Conservation (phyloP, 2,797 vertebrate genomes). For the Malacoraja senta region DNA sequence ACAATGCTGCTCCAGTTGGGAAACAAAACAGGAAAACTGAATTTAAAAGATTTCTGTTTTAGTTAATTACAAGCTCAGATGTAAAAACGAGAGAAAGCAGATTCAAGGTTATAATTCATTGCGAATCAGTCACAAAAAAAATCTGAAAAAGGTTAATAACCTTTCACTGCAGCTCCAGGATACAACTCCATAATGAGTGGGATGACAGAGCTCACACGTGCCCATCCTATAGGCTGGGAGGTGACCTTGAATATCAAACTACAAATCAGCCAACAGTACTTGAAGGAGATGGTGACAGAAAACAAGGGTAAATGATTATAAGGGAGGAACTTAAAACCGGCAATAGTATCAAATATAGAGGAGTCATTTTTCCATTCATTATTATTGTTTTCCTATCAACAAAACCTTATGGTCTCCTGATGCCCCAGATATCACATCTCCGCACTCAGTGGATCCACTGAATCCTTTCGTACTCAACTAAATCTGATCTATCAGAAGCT, state of each 20-base stretch:
- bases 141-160: conserved; percentile 12
- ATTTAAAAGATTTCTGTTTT: background rate
- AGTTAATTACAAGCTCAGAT: background rate
- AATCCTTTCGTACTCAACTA: no score
- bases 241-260: conserved; percentile 20
- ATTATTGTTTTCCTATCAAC: background rate
- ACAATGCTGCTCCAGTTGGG: background rate
- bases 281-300: background rate
- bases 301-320: background rate
- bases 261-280: background rate
- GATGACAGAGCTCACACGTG: background rate
- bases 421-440: background rate
- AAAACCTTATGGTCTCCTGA: background rate
- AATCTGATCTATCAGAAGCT: background rate
- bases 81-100: background rate
- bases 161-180: background rate
- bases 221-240: background rate
- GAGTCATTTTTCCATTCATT: background rate
- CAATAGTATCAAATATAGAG: background rate
- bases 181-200: background rate
- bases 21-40: conserved; percentile 20
- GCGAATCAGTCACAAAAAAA: background rate
- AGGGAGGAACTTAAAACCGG: background rate
- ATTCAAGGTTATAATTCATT: conserved; percentile 28
- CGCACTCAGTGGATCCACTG: background rate